Evolutionary conservation across 2,888 invertebrate genomes (phyloP), one percentile per base, ranked within the genome.

Genomic region (Sipha maydis): DNA sequence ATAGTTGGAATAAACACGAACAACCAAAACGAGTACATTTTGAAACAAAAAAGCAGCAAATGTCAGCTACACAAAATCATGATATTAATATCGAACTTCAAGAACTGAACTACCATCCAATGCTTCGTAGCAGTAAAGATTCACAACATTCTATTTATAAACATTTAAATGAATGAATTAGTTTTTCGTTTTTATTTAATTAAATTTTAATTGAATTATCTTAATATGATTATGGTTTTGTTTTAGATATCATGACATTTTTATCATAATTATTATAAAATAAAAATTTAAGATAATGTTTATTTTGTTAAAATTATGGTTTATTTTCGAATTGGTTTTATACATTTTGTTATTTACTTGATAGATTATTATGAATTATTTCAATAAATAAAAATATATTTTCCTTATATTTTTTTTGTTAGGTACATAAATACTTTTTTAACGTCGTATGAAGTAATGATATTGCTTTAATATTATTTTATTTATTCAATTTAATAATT

Each of bases 71-170:
- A 25, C 19, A 48, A 73, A 31, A 83, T 31, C 38, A 48, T 31
- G 82, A 69, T 82, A 83, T 54, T 71, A 54, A 83, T 28, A 73
- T 83, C 28, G 83, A 83, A 73, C 83, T 83, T 14, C 83, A 83
- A 73, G 83, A 83, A 48, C 54, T 83, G 25, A 83, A 83, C 41
- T 83, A 48, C 17, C 31, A 71, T 54, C 71, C 83, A 25, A 31
- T 79, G 14, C 19, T 56, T 79, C 25, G 34, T 14, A 56, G 21
- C 56, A 56, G 56, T 31, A 71, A 71, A 31, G 28, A 71, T 31
- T 31, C 14, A 31, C 28, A 71, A 31, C 8, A 4, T 17, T 71
- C 71, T 31, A 1, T 31, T 14, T 48, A 48, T 48, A 48, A 48
- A 48, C 14, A 48, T 11, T 48, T 48, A 48, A 48, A 48, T 48